Percentiles rank a stretch among this genome's conserved stretches.
Conservation (phyloP, 2,888 invertebrate species). For the Cosmia trapezina region DNA sequence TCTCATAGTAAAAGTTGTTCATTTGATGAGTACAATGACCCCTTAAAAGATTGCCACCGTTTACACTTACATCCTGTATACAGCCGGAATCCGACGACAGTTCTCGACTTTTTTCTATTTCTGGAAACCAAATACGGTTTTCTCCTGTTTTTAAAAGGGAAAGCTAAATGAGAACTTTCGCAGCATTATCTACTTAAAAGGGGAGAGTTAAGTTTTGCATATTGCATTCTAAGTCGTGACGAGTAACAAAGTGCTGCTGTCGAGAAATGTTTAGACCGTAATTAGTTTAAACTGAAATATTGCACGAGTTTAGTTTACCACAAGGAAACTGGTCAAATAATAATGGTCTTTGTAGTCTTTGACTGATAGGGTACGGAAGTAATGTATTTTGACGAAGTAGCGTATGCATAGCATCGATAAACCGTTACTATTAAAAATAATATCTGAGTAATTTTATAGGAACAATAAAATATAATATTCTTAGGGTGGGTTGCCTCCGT, state of each 20-base stretch:
- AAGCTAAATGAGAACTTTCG: conserved; percentile 2
- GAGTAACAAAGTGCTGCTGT: conserved; percentile 28
- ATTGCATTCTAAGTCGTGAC: conserved; percentile 36
- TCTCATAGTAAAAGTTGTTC: no score
- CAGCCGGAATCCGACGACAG: no score
- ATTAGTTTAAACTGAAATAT: conserved; percentile 42
- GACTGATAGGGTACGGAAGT: no score
- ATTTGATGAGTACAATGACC: no score
- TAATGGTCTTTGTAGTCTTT: background rate
- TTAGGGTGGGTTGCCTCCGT: no score
- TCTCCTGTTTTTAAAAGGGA: background rate
- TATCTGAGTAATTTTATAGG: no score
- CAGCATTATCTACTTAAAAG: background rate
- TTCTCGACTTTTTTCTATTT: background rate
- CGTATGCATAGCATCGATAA: background rate
- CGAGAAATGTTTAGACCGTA: conserved; percentile 20
- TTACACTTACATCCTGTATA: no score
- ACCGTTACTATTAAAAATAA: no score
- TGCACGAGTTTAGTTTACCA: conserved; percentile 10
- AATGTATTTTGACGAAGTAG: background rate
- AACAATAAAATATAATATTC: no score
- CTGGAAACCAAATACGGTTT: background rate
- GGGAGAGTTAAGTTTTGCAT: conserved; percentile 30
- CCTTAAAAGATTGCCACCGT: no score
- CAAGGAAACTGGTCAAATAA: background rate